A percentile compares a stretch with the other conserved stretches of the same genome.
Evolutionary conservation across 2,113 vertebrate genomes (phyloP).

Genomic region (Pao palembangensis): DNA sequence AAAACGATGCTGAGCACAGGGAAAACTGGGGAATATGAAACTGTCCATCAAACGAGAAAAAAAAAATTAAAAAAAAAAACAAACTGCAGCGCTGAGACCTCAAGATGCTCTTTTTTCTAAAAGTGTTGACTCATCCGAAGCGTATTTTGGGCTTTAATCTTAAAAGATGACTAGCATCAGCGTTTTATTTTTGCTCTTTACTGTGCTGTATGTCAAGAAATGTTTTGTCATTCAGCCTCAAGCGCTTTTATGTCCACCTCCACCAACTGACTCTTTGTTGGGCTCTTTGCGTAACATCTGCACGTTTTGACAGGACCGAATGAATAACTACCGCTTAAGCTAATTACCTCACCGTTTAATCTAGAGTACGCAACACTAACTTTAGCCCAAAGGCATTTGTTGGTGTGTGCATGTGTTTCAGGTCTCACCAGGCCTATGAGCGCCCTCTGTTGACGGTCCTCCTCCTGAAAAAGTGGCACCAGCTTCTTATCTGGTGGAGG

Average conservation of each 20-base stretch:
- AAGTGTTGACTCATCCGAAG: conserved; percentile 54
- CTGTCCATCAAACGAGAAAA: conserved; percentile 51
- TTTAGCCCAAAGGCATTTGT: neutral
- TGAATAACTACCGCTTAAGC: neutral
- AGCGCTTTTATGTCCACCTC: conserved; percentile 16
- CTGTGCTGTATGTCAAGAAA: conserved; percentile 9
- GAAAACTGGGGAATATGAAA: conserved; percentile 52
- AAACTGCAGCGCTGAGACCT: conserved; percentile 25
- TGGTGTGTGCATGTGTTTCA: neutral
- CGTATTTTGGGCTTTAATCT: conserved; percentile 18
- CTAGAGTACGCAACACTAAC: neutral
- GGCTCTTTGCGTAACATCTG: conserved; percentile 4
- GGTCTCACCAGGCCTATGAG: conserved; percentile 87
- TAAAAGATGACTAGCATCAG: conserved; percentile 52
- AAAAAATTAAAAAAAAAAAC: neutral
- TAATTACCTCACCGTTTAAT: conserved; percentile 3
- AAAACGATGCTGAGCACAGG: conserved; percentile 51
- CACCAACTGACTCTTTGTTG: neutral
- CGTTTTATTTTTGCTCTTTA: conserved; percentile 33
- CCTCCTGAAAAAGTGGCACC: conserved; percentile 88
- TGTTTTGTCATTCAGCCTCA: neutral
- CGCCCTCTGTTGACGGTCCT: conserved; percentile 84
- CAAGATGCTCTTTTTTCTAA: conserved; percentile 21
- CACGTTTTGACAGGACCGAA: conserved; percentile 3
- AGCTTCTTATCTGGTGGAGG: conserved; percentile 78